Base-by-base conservation (phyloP, 2,888 invertebrate species). In the Drosophila emarginata region DNA sequence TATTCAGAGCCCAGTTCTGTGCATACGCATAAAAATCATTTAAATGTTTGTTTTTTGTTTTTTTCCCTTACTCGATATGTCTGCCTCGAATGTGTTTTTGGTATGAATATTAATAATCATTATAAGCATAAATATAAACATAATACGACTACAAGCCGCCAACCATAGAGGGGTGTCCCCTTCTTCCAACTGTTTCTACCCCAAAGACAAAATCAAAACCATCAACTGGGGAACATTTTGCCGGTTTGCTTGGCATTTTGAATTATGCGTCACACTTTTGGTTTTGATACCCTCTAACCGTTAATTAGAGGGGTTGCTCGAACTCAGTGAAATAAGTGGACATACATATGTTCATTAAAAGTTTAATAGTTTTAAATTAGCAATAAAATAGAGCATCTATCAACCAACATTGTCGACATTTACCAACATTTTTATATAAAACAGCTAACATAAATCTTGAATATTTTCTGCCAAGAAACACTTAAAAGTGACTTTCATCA, bases 11-110 rank as follows among this genome's bases (percentile, higher is more conserved):
- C 67, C 65, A 80, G 72, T 82, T 75, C 58, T 82, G 78, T 67
- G 73, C 61, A 52, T 26, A 32, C 52, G 64, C 80, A 86, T 86
- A 86, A 81, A 81, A 81, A 83, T 86, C 87, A 81, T 81, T 81
- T 74, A 76, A 86, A 83, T 81, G 78, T 80, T 79, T 76, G 71
- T 45, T 32, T 15, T 45, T 9, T 9, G 40, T 65, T 67, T 78
- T 68, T 37, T 32, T 23, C 21, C 7, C 61, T 45, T 4, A 45
- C 40, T 45, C 9, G 40, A 45, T 56, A 21, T 21, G 74, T 53
- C 61, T 67, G 64, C 74, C 71, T 66, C 69, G 68, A 76, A 70
- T 68, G 69, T 83, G 64, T 76, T 69, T 23, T 74, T 26, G 57
- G 71, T 67, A 81, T 77, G 72, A 75, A 75, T 82, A 75, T 85